Base-by-base conservation (phyloP, 2,113 vertebrate species). In the Xerus inauris region DNA sequence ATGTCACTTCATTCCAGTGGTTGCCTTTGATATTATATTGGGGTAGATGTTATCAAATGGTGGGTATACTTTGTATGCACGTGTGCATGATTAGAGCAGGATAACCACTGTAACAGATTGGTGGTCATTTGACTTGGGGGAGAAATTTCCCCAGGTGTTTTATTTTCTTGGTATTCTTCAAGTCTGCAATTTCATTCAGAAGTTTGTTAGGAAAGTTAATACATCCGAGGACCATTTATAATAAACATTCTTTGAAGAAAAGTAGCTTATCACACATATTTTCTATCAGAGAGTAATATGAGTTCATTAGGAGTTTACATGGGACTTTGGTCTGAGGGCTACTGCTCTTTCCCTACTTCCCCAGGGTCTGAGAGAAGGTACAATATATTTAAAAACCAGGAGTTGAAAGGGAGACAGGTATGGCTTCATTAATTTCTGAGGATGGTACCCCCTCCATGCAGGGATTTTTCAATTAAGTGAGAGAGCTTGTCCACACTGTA, bases 161-260 rank as follows among this genome's bases (percentile, higher is more conserved):
- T 69, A 93, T 94, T 91, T 96, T 94, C 86, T 95, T 94, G 69
- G 20, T 62, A 80, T 79, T 95, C 54, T 75, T 92, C 28, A 81
- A 45, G 64, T 91, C 65, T 95, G 54, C 40, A 86, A 17, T 92
- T 57, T 73, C 65, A 86, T 72, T 87, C 82, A 87, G 76, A 92
- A 83, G 71, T 89, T 49, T 89, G 45, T 81, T 84, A 89, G 76
- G 75, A 90, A 79, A 71, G 92, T 87, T 28, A 94, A 0, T 94
- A 75, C 14, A 45, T 65, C 47, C 45, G 83, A 96, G 75, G 42
- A 51, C 28, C 82, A 35, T 97, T 64, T 59, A 28, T 45, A 62
- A 75, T 71, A 38, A 94, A 59, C 67, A 67, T 75, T 88, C 67
- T 94, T 83, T 72, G n/a, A 72, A 81, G 67, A 90, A 89, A 93